Evolutionary conservation across 2,113 vertebrate species (phyloP).

Genomic region (Corynorhinus townsendii): DNA sequence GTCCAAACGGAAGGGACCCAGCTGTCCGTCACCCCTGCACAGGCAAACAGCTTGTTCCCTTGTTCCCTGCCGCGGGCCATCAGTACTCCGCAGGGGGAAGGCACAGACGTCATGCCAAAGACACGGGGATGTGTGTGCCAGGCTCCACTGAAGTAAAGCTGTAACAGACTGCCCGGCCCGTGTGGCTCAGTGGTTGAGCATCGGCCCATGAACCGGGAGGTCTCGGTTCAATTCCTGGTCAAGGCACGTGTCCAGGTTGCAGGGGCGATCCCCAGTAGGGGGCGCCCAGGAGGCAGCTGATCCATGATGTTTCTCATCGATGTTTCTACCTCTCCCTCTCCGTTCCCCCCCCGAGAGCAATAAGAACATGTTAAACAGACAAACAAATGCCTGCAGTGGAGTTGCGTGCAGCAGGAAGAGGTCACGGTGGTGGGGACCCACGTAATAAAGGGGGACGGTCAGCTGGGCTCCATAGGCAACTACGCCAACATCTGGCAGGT

Average conservation of each 20-base stretch:
- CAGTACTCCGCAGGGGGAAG: not conserved
- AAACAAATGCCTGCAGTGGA: not conserved
- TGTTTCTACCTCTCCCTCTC: no score
- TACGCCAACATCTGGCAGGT: not conserved
- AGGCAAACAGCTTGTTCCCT: no score
- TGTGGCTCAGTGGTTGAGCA: no score
- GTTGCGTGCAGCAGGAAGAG: not conserved
- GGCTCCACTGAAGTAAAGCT: not conserved
- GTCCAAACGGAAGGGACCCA: not conserved
- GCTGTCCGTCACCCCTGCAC: not conserved
- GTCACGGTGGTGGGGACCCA: not conserved
- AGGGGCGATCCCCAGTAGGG: no score
- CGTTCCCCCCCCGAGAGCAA: no score
- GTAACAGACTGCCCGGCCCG: no score
- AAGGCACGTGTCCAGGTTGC: no score
- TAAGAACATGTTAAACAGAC: no score
- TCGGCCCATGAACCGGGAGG: no score
- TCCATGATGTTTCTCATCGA: no score
- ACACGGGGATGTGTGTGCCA: not conserved
- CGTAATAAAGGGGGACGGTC: not conserved
- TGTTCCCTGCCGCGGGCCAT: not conserved
- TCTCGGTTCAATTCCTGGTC: no score
- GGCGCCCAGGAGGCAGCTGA: no score
- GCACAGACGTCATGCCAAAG: not conserved
- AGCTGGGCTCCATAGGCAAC: not conserved